Evolutionary conservation across 2,113 vertebrate genomes (phyloP).

Genomic region (Propithecus coquereli): DNA sequence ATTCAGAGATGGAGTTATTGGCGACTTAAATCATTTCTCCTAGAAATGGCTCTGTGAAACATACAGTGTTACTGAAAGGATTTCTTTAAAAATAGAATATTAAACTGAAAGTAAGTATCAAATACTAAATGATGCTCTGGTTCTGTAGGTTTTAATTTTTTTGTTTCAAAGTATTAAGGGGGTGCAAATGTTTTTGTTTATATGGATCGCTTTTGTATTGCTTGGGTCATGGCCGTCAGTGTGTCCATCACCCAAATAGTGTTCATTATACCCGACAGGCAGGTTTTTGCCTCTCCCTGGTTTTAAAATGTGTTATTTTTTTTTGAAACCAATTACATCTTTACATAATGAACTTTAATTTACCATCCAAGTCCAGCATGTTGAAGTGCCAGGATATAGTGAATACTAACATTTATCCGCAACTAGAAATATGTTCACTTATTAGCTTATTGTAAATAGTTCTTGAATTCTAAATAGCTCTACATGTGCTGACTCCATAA

Average conservation of each 20-base stretch:
- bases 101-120: background rate
- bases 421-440: background rate
- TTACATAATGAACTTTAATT: background rate
- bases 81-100: background rate
- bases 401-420: background rate
- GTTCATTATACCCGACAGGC: too few species aligned
- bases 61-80: background rate
- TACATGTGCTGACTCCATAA: rapidly evolving
- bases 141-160: background rate
- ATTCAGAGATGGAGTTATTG: background rate
- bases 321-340: background rate
- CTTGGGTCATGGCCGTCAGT: too few species aligned
- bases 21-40: background rate
- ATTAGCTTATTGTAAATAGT: background rate
- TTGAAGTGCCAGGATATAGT: background rate
- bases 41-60: background rate
- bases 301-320: background rate
- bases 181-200: too few species aligned
- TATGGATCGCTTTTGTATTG: too few species aligned
- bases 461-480: background rate
- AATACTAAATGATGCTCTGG: background rate
- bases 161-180: too few species aligned
- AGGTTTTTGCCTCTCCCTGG: too few species aligned
- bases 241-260: too few species aligned
- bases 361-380: rapidly evolving